Percentiles rank a stretch among this genome's conserved stretches.
Conservation (phyloP, 2,113 vertebrate species). For the Ia io region DNA sequence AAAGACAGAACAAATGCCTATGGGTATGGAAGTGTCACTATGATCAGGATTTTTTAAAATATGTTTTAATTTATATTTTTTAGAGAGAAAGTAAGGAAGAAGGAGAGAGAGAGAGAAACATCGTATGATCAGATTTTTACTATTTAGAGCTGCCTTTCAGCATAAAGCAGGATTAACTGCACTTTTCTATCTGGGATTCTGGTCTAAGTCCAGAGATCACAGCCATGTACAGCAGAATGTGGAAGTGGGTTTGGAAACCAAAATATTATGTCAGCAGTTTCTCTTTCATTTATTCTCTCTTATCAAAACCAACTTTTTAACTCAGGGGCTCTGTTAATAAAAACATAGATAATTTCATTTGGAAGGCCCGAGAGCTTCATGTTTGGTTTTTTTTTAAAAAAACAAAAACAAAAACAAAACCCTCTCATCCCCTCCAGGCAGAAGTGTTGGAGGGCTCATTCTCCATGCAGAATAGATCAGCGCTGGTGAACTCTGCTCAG, state of each 20-base stretch:
- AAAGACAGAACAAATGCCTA: neutral
- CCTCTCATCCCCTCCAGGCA: conserved; percentile 50
- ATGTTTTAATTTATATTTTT: neutral
- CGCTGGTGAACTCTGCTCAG: conserved; percentile 59
- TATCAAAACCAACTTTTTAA: conserved; percentile 76
- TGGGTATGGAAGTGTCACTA: neutral
- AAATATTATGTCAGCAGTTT: conserved; percentile 75
- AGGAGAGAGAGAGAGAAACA: neutral
- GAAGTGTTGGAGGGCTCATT: conserved; percentile 50
- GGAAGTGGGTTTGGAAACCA: conserved; percentile 72
- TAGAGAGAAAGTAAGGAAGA: neutral
- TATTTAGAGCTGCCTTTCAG: neutral
- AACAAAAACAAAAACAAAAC: neutral
- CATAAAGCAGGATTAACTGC: conserved; percentile 6
- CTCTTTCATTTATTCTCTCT: conserved; percentile 72
- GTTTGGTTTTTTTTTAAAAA: conserved; percentile 29
- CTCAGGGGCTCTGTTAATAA: conserved; percentile 51
- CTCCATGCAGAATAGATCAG: conserved; percentile 52
- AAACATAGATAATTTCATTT: conserved; percentile 76
- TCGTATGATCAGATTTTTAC: neutral
- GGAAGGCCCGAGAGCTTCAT: conserved; percentile 61
- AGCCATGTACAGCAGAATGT: conserved; percentile 51
- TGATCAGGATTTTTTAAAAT: neutral
- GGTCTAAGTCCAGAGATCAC: conserved; percentile 29
- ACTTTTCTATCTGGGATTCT: conserved; percentile 51